Conservation (phyloP, 2,113 vertebrate genomes). For the Mugil cephalus region DNA sequence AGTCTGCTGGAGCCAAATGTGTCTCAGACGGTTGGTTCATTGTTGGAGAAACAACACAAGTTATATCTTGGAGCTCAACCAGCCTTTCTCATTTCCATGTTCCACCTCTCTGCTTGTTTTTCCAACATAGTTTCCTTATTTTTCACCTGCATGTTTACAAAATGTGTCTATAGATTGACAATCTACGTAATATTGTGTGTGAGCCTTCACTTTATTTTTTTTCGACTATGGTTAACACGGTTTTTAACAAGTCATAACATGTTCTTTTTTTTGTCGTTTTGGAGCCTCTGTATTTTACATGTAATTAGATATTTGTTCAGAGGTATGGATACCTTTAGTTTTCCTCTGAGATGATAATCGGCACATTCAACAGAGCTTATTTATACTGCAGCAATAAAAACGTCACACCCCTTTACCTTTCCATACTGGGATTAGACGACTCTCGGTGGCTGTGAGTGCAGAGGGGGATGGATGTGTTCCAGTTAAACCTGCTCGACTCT, state of each 20-base stretch:
- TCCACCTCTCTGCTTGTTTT: slow-evolving; percentile 3
- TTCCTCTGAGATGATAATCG: neutral
- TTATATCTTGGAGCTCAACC: too few relatives aligned
- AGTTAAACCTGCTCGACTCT: slow-evolving; percentile 32
- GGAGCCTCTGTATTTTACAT: too few relatives aligned
- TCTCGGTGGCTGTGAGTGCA: neutral
- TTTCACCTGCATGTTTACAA: neutral
- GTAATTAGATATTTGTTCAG: too few relatives aligned
- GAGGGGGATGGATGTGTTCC: slow-evolving; percentile 1
- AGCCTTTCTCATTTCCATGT: neutral
- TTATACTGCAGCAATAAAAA: slow-evolving; percentile 4
- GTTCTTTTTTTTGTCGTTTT: too few relatives aligned
- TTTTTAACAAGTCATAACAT: too few relatives aligned
- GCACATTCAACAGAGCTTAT: neutral
- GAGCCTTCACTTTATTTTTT: neutral
- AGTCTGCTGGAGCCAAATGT: neutral
- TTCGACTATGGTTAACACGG: too few relatives aligned
- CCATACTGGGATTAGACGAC: neutral
- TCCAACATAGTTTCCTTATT: neutral
- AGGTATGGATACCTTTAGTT: neutral
- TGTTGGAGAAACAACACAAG: too few relatives aligned
- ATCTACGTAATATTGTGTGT: neutral
- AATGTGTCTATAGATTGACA: neutral
- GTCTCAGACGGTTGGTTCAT: neutral
- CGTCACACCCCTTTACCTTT: slow-evolving; percentile 49